Base-by-base conservation (phyloP, 2,797 vertebrate species). In the Coregonus ussuriensis region DNA sequence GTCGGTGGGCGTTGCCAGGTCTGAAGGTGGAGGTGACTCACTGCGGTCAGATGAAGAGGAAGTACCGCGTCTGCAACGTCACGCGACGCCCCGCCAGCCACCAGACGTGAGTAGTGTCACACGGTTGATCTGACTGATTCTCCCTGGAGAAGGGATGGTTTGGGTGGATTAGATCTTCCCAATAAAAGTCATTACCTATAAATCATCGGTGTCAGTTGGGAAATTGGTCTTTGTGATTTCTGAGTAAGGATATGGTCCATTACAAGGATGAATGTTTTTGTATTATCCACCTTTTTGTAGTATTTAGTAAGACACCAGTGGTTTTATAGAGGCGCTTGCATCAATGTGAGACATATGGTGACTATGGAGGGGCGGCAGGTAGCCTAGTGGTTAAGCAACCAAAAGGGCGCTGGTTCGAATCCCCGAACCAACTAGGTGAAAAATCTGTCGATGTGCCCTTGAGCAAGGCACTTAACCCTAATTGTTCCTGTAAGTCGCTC, bases 21-120 rank as follows among this genome's bases (percentile, higher is more conserved):
- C 93, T 99, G 85, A 99, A 99, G 91, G 98, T 99, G 74, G 98
- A 99, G 91, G 98, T 99, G 80, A 99, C 98, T 37, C 98, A 99
- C 93, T 99, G 98, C 76, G 98, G 98, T 79, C 98, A 99, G 93
- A 99, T 99, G 98, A 99, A 99, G 93, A 97, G 98, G 90, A 99
- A 99, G 88, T 99, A 99, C 86, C 95, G 98, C 0, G 98, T 99
- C 87, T 99, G 98, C 89, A 99, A 99, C 81, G 98, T 99, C 81
- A 99, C 98, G 21, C 93, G 98, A 78, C 96, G 97, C 59, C 98
- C 98, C 15, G 98, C 98, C 89, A 99, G 97, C 91, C 98, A 99
- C 92, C 98, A 99, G 91, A 99, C 98, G 98, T 99, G 94, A 97
- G 90, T 86, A 77, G 84, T 77, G 74, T 77, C 29, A 78, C 74